These are phyloP conservation scores for Sylvia atricapilla DNA, from an alignment of 2,113 vertebrate species.

Conservation along the genomic window DNA sequence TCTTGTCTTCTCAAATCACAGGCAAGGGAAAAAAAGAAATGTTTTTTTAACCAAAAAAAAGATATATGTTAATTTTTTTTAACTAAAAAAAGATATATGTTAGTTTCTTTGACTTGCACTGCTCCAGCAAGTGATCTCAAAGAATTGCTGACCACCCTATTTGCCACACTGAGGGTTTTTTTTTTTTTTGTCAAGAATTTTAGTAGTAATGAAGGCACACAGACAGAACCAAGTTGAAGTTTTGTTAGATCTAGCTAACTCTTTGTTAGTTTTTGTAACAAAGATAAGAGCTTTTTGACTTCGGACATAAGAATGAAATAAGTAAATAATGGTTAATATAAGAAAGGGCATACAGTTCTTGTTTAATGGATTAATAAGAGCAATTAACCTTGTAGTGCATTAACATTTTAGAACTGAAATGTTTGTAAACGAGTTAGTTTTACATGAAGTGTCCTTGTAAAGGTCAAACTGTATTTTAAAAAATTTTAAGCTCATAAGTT, in stretches of 20 bases:
- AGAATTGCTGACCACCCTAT: slow-evolving; percentile 20
- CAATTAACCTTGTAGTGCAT: slow-evolving; percentile 57
- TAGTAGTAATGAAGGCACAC: neutral
- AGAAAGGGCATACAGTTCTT: slow-evolving; percentile 45
- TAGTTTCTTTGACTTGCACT: neutral
- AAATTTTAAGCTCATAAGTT: neutral
- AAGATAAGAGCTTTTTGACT: slow-evolving; percentile 30
- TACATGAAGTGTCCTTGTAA: slow-evolving; percentile 35
- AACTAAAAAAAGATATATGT: neutral
- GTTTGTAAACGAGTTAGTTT: slow-evolving; percentile 26
- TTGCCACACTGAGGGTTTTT: neutral
- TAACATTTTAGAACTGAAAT: slow-evolving; percentile 57
- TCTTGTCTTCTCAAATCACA: slow-evolving; percentile 27
- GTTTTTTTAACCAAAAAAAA: neutral
- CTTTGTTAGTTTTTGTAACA: slow-evolving; percentile 9
- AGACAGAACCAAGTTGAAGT: neutral
- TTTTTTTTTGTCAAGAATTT: neutral
- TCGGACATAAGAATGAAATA: slow-evolving; percentile 9
- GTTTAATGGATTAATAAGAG: slow-evolving; percentile 60
- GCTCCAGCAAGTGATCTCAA: neutral
- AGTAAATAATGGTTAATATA: slow-evolving; percentile 54
- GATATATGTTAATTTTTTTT: neutral
- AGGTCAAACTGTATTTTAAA: slow-evolving; percentile 22
- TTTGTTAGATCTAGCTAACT: neutral
- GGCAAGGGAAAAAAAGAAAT: slow-evolving; percentile 4